Percentiles rank a stretch among this genome's conserved stretches.
Conservation (phyloP, 1,140 invertebrate species). For the Drosophila paulistorum region DNA sequence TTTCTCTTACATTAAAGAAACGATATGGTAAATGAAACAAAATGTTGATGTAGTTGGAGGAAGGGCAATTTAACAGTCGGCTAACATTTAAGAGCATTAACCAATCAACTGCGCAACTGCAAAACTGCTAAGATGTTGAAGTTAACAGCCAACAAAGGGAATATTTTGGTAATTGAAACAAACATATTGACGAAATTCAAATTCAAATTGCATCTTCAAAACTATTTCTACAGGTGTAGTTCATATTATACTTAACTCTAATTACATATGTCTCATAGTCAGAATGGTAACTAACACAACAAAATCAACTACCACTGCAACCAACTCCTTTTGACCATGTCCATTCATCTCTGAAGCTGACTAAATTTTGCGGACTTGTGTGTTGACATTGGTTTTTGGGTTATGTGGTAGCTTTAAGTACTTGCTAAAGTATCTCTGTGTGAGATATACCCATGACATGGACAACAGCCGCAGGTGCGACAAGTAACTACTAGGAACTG, state of each 20-base stretch:
- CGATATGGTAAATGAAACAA: not conserved
- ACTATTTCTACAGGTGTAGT: too few species aligned
- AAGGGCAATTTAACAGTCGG: conserved; percentile 39
- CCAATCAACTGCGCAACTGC: conserved; percentile 50
- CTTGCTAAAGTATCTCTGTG: conserved; percentile 11
- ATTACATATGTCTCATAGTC: too few species aligned
- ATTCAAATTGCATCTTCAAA: too few species aligned
- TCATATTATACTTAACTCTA: too few species aligned
- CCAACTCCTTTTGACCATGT: conserved; percentile 13
- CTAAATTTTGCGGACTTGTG: conserved; percentile 45
- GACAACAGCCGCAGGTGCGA: conserved; percentile 9
- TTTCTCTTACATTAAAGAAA: conserved; percentile 2
- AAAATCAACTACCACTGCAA: conserved; percentile 15
- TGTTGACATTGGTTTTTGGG: conserved; percentile 49
- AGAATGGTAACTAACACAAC: not conserved
- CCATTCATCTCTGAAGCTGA: conserved; percentile 27
- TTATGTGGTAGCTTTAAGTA: conserved; percentile 60
- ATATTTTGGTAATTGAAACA: conserved; percentile 25
- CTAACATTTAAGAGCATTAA: conserved; percentile 66
- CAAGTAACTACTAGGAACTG: conserved; percentile 17
- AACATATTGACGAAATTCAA: not conserved
- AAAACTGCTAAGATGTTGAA: conserved; percentile 25
- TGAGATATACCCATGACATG: conserved; percentile 21
- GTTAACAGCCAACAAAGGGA: conserved; percentile 20
- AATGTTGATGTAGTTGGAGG: conserved; percentile 30